A percentile compares a stretch with the other conserved stretches of the same genome.
phyloP scores from a whole-genome alignment of 2,113 vertebrate genomes.

The Sebastes fasciatus region DNA sequence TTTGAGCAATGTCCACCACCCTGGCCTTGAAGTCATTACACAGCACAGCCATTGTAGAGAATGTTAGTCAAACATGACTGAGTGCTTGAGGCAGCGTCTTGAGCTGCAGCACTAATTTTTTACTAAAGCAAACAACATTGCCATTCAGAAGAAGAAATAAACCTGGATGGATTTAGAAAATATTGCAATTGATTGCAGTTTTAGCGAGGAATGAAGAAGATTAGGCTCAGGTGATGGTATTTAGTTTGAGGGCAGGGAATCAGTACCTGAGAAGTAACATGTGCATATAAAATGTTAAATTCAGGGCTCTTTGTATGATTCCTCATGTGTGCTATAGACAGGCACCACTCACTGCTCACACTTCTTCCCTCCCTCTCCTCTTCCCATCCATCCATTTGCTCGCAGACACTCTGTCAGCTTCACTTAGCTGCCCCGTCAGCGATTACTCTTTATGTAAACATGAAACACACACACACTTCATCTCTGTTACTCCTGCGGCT shows the following conservation, averaged over 20 bases:
- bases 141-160: neutral
- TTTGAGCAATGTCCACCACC: slow-evolving; percentile 3
- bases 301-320: slow-evolving; percentile 9
- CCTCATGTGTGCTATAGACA: neutral
- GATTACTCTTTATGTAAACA: slow-evolving; percentile 36
- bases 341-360: neutral
- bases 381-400: slow-evolving; percentile 32
- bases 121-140: neutral
- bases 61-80: slow-evolving; percentile 33
- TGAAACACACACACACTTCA: slow-evolving; percentile 4
- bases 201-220: no score
- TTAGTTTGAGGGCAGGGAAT: neutral
- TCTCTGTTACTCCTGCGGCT: slow-evolving; percentile 17
- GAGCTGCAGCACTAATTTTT: no score
- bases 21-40: slow-evolving; percentile 11
- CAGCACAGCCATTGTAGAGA: slow-evolving; percentile 2
- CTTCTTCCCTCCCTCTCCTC: slow-evolving; percentile 6
- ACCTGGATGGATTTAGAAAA: neutral
- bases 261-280: neutral
- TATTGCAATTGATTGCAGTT: no score
- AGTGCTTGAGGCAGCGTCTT: no score
- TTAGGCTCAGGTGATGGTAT: neutral
- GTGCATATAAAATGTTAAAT: neutral
- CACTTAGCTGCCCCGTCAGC: slow-evolving; percentile 26
- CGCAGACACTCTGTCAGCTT: slow-evolving; percentile 37